Conservation (phyloP, 1,140 invertebrate genomes). For the Bombus waltoni region DNA sequence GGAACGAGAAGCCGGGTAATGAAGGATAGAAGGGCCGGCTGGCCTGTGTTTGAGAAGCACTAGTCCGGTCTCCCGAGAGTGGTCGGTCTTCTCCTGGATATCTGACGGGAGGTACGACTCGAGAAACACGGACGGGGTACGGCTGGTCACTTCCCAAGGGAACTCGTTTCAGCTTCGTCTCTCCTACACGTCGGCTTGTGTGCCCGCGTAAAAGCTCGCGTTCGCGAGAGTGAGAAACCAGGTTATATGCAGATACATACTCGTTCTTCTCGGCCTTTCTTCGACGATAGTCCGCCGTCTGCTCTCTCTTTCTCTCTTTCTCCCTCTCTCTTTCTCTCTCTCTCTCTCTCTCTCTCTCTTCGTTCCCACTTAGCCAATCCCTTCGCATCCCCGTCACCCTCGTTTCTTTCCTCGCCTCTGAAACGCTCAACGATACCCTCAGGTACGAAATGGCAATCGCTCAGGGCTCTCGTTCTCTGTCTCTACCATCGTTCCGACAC, state of each 20-base stretch:
- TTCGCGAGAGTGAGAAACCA: constrained; percentile 70
- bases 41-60: constrained; percentile 74
- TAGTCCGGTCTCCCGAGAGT: constrained; percentile 72
- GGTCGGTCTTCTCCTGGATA: constrained; percentile 69
- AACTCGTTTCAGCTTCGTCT: constrained; percentile 52
- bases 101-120: constrained; percentile 42
- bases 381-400: neutral
- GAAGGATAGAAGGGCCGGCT: constrained; percentile 69
- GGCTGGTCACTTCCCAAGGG: constrained; percentile 66
- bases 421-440: constrained; percentile 49
- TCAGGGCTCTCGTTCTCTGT: constrained; percentile 18
- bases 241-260: constrained; percentile 72
- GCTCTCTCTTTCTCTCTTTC: neutral
- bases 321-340: too few relatives aligned
- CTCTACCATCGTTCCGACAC: neutral
- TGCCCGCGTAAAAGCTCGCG: constrained; percentile 53
- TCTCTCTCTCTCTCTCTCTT: neutral
- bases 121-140: constrained; percentile 35
- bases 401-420: constrained; percentile 39
- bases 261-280: constrained; percentile 46
- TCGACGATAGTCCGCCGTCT: constrained; percentile 26
- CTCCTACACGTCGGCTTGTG: constrained; percentile 4
- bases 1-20: constrained; percentile 67
- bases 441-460: constrained; percentile 53
- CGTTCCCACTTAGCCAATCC: constrained; percentile 1